phyloP scores from a whole-genome alignment of 2,888 invertebrate genomes.

The Caenorhabditis plicata region DNA sequence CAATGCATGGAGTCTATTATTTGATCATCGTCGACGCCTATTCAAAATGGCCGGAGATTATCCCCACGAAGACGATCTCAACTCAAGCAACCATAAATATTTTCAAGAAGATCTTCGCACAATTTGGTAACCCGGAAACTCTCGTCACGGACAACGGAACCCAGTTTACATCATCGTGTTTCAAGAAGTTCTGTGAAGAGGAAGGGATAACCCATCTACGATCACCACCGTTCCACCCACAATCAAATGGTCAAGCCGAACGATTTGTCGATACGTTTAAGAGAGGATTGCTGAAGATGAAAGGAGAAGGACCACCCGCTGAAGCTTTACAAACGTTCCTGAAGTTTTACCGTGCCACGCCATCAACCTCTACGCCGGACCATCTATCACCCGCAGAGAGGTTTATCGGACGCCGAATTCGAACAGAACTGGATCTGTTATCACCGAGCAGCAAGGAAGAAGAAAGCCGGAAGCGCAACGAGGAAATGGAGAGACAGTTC shows the following conservation, averaged over 20 bases:
- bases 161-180: too few relatives aligned
- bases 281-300: too few relatives aligned
- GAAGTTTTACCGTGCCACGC: conserved; percentile 12
- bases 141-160: conserved; percentile 64
- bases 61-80: conserved; percentile 22
- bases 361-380: conserved; percentile 6
- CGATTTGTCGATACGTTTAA: too few relatives aligned
- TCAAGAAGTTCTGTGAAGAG: too few relatives aligned
- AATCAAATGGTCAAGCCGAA: too few relatives aligned
- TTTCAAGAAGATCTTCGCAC: conserved; percentile 42
- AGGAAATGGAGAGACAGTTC: conserved; percentile 9
- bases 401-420: conserved; percentile 25
- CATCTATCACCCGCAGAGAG: conserved; percentile 21
- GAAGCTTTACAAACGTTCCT: conserved; percentile 18
- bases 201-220: too few relatives aligned
- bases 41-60: conserved; percentile 67
- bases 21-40: conserved; percentile 66
- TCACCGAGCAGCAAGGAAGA: background rate
- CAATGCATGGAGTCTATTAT: conserved; percentile 57
- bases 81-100: conserved; percentile 32
- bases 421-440: conserved; percentile 8
- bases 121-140: conserved; percentile 49
- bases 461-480: background rate
- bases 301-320: too few relatives aligned
- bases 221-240: too few relatives aligned